Evolutionary conservation across 1,140 invertebrate species (phyloP).

Genomic region (Macrotrachela quadricornifera): DNA sequence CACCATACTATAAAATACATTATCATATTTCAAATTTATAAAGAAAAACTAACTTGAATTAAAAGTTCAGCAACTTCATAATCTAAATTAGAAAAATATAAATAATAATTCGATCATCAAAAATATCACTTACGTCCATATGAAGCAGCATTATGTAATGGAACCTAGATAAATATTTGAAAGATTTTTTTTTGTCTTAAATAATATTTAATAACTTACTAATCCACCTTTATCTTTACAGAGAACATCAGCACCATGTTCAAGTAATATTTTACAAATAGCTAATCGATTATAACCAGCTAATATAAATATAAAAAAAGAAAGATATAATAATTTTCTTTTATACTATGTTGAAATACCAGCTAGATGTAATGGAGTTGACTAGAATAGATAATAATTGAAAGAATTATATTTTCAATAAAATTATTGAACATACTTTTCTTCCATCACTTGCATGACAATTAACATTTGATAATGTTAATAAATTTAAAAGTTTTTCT

Average conservation of each 20-base stretch:
- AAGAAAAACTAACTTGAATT: no score
- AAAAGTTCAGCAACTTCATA: no score
- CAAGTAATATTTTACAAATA: conserved; percentile 70
- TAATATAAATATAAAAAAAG: conserved; percentile 55
- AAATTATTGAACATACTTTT: background rate
- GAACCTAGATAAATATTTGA: background rate
- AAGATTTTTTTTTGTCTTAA: background rate
- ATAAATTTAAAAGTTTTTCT: conserved; percentile 47
- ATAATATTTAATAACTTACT: conserved; percentile 10
- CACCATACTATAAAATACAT: conserved; percentile 40
- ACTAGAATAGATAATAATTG: no score
- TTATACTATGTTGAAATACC: no score
- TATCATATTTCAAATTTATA: background rate
- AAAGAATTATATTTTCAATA: no score
- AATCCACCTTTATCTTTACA: conserved; percentile 65
- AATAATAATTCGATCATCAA: conserved; percentile 1
- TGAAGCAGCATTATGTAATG: background rate
- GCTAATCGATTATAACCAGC: conserved; percentile 76
- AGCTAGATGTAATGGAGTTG: no score
- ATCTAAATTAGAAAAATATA: conserved; percentile 7
- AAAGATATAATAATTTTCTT: no score
- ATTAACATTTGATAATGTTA: conserved; percentile 76
- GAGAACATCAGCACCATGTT: conserved; percentile 66
- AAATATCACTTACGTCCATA: background rate
- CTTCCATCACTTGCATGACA: conserved; percentile 80